These are phyloP conservation scores for Brienomyrus brachyistius DNA, from an alignment of 2,113 vertebrate species.

Conservation along the genomic window DNA sequence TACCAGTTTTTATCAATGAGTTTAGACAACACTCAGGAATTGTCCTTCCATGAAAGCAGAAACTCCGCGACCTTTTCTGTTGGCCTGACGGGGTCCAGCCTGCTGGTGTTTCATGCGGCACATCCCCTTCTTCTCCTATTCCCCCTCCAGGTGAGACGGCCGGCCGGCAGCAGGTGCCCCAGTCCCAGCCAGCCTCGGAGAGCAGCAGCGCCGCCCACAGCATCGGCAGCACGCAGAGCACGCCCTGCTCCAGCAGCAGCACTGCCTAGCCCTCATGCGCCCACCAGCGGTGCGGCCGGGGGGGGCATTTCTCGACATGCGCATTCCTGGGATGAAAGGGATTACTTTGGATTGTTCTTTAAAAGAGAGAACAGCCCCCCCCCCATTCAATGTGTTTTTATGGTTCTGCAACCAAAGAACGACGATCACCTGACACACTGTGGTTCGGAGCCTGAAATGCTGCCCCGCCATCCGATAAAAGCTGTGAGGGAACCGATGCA, in stretches of 20 bases:
- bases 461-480: constrained; percentile 25
- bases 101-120: not conserved
- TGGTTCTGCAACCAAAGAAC: constrained; percentile 12
- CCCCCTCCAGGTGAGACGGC: constrained; percentile 63
- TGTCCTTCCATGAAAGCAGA: not conserved
- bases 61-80: not conserved
- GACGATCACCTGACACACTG: constrained; percentile 40
- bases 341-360: constrained; percentile 31
- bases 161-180: constrained; percentile 70
- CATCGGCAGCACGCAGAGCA: constrained; percentile 92
- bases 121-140: not conserved
- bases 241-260: constrained; percentile 91
- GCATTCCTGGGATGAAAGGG: constrained; percentile 36
- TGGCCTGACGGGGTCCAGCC: not conserved
- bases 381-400: constrained; percentile 15
- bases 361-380: constrained; percentile 23
- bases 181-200: constrained; percentile 70
- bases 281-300: constrained; percentile 32
- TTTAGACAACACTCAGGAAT: not conserved
- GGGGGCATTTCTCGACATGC: constrained; percentile 1
- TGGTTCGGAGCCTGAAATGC: constrained; percentile 40
- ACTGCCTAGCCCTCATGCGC: constrained; percentile 62
- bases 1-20: not conserved
- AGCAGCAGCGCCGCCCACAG: constrained; percentile 92
- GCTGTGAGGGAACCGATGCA: constrained; percentile 60